Percentiles rank a stretch among this genome's conserved stretches.
Evolutionary conservation across 2,888 invertebrate species (phyloP).

Genomic region (Drosophila quinaria): DNA sequence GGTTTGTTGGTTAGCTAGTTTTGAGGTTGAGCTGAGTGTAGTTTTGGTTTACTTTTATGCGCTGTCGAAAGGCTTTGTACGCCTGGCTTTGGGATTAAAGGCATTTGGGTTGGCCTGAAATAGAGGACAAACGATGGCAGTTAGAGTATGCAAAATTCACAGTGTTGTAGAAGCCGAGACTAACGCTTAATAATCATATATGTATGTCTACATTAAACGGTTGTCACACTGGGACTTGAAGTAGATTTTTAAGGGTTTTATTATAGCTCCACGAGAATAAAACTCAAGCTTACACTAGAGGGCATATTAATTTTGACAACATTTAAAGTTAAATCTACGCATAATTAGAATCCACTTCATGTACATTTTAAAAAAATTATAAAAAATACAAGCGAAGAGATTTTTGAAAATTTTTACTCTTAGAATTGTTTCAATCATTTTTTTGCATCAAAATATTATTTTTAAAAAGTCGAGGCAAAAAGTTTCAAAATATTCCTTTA

Average conservation of each 20-base stretch:
- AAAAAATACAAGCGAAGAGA: too few relatives aligned
- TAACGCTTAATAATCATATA: conserved; percentile 11
- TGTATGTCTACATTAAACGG: conserved; percentile 9
- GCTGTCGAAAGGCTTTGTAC: conserved; percentile 59
- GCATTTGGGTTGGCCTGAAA: conserved; percentile 43
- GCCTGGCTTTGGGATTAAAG: conserved; percentile 54
- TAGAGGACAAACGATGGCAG: conserved; percentile 30
- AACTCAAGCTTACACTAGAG: neutral
- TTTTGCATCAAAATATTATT: too few relatives aligned
- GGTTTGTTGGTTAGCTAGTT: conserved; percentile 81
- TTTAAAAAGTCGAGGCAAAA: too few relatives aligned
- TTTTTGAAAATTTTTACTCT: too few relatives aligned
- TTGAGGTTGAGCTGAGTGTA: conserved; percentile 79
- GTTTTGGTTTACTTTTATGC: conserved; percentile 72
- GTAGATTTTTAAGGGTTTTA: conserved; percentile 1
- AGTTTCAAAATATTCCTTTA: too few relatives aligned
- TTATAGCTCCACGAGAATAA: neutral
- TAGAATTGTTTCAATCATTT: too few relatives aligned
- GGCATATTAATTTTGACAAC: too few relatives aligned
- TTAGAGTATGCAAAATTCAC: conserved; percentile 3
- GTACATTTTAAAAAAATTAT: too few relatives aligned
- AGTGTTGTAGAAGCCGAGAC: conserved; percentile 7
- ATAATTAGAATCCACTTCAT: too few relatives aligned
- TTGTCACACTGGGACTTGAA: conserved; percentile 9
- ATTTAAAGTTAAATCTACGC: too few relatives aligned